Percentiles rank a stretch among this genome's conserved stretches.
Evolutionary conservation across 1,140 invertebrate species (phyloP).

Genomic region (Saccostrea echinata): DNA sequence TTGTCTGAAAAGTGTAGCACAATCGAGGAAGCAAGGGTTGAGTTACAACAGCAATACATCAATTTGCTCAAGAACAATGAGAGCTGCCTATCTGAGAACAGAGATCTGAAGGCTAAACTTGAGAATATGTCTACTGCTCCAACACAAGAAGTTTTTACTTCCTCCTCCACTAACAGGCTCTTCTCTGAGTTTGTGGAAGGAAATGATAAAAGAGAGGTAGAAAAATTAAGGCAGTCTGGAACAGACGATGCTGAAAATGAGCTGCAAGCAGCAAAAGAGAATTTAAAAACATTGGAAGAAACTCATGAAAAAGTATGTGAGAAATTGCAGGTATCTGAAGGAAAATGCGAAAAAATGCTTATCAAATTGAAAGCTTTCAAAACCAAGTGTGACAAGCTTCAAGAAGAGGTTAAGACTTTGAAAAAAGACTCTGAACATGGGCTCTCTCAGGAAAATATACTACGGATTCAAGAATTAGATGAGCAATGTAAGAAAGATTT

Average conservation of each 20-base stretch:
- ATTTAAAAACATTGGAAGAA: conserved; percentile 50
- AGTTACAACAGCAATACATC: conserved; percentile 14
- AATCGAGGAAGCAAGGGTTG: conserved; percentile 39
- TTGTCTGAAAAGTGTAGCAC: conserved; percentile 48
- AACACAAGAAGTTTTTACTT: neutral
- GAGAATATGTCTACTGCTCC: neutral
- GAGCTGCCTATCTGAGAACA: conserved; percentile 33
- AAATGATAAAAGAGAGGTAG: neutral
- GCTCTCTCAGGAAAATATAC: neutral
- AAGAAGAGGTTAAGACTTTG: conserved; percentile 79
- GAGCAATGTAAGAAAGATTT: neutral
- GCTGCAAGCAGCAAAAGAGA: conserved; percentile 49
- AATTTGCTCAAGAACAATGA: conserved; percentile 19
- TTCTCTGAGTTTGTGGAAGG: neutral
- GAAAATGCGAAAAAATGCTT: conserved; percentile 77
- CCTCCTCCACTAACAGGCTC: neutral
- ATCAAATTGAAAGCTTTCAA: conserved; percentile 77
- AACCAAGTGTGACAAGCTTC: conserved; percentile 75
- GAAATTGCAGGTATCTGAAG: conserved; percentile 65
- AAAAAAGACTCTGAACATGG: conserved; percentile 81
- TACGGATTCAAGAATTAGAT: conserved; percentile 1
- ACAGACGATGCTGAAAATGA: conserved; percentile 41
- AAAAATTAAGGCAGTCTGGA: conserved; percentile 37
- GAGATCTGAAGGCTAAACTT: conserved; percentile 44
- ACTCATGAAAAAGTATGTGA: conserved; percentile 65